Evolutionary conservation across 2,888 invertebrate species (phyloP), one percentile per base, ranked within the genome.

Genomic region (Leistus spinibarbis): DNA sequence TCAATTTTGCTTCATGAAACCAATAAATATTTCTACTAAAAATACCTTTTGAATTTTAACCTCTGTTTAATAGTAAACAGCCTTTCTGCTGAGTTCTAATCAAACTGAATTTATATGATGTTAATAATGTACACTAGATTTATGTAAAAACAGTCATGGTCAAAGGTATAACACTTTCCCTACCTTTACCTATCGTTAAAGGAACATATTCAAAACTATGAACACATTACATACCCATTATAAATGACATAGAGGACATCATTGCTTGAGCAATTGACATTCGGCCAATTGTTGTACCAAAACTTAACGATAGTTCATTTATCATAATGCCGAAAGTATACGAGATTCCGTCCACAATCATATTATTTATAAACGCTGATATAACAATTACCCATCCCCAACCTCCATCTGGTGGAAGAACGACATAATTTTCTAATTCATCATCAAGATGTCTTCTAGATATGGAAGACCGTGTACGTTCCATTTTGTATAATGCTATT

Each of bases 381-480:
- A 83, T 77, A 1, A 90, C 89, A 23, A 91, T 86, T 5, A 88
- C 82, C 90, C 90, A 90, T 2, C 90, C 90, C 87, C 89, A 91
- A 1, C 90, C 90, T 24, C 91, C 90, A 80, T 90, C 90, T 0
- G 89, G 89, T 5, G 89, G 86, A 54, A 85, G 77, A n/a, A 82
- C 79, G 7, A 84, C 78, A 13, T 79, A 69, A 16, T 80, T 79
- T 56, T 81, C 81, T n/a, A 71, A 19, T 54, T 71, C 71, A 24
- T 71, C 71, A 10, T 71, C 65, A 64, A 13, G 65, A 20, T 56
- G n/a, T n/a, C n/a, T n/a, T n/a, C n/a, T n/a, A n/a, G n/a, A n/a
- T n/a, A n/a, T n/a, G n/a, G n/a, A 17, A 19, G 40, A 17, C 4
- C 65, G 66, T 66, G 65, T 72, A n/a, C 19, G 54, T 20, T 66